Percentiles rank a stretch among this genome's conserved stretches.
Evolutionary conservation across 2,113 vertebrate species (phyloP).

Genomic region (Danionella cerebrum): DNA sequence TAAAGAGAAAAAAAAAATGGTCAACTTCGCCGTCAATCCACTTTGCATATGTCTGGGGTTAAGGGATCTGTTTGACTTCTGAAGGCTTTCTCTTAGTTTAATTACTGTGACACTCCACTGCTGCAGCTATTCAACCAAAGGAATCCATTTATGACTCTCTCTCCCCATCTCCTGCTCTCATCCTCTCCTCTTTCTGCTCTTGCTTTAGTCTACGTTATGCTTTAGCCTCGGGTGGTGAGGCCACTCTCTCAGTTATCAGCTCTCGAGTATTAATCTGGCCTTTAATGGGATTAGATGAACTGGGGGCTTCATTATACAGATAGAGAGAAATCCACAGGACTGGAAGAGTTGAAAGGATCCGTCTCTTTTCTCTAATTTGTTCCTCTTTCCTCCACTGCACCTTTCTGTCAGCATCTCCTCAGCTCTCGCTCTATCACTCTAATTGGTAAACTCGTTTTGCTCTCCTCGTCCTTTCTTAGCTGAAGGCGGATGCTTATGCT

Average conservation of each 20-base stretch:
- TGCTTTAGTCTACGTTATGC: background rate
- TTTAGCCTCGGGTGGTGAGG: background rate
- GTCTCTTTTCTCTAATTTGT: constrained; percentile 7
- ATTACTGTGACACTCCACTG: constrained; percentile 46
- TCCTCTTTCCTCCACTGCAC: constrained; percentile 24
- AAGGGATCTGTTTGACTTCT: constrained; percentile 17
- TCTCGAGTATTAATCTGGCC: constrained; percentile 59
- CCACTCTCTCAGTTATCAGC: constrained; percentile 60
- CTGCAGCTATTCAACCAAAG: constrained; percentile 38
- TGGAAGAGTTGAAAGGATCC: constrained; percentile 39
- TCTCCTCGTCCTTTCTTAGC: background rate
- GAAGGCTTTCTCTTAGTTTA: constrained; percentile 32
- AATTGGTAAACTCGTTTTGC: constrained; percentile 7
- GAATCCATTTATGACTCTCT: background rate
- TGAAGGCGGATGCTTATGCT: background rate
- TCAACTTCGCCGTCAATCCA: too few species aligned
- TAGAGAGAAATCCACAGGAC: constrained; percentile 52
- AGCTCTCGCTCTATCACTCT: background rate
- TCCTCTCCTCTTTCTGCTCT: background rate
- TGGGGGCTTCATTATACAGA: constrained; percentile 55
- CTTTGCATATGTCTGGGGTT: background rate
- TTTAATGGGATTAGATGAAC: constrained; percentile 69
- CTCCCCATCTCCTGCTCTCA: background rate
- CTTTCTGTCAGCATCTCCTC: constrained; percentile 19
- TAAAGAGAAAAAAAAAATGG: too few species aligned